A percentile compares a stretch with the other conserved stretches of the same genome.
phyloP scores from a whole-genome alignment of 2,888 invertebrate species.

The Cephus pygmeus region DNA sequence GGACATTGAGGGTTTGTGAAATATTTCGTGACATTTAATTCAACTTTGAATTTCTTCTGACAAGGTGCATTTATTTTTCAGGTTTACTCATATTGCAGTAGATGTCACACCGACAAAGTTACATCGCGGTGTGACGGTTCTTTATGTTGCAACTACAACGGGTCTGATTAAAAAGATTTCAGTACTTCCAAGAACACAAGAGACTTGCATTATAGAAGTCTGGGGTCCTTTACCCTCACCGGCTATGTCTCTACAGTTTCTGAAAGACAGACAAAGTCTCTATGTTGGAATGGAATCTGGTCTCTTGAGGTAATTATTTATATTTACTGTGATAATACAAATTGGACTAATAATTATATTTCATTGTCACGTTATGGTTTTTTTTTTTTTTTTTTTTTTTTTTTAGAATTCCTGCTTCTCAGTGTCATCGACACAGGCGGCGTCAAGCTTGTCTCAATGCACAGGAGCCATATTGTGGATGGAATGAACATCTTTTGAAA shows the following conservation, averaged over 20 bases:
- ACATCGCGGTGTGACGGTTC: slow-evolving; percentile 77
- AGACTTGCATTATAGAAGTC: slow-evolving; percentile 86
- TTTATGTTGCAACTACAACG: slow-evolving; percentile 83
- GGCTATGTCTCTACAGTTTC: slow-evolving; percentile 76
- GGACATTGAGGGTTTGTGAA: background rate
- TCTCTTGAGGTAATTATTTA: slow-evolving; percentile 44
- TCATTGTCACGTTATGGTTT: background rate
- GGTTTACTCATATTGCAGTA: slow-evolving; percentile 82
- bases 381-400: slow-evolving; percentile 8
- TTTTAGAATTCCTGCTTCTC: slow-evolving; percentile 78
- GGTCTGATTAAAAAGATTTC: slow-evolving; percentile 85
- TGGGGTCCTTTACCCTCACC: slow-evolving; percentile 78
- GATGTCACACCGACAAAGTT: slow-evolving; percentile 82
- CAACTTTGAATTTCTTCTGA: background rate
- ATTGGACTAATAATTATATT: background rate
- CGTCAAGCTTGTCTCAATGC: slow-evolving; percentile 81
- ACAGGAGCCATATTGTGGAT: slow-evolving; percentile 95
- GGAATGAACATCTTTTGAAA: slow-evolving; percentile 81
- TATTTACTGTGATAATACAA: background rate
- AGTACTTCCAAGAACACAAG: slow-evolving; percentile 75
- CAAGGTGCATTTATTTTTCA: slow-evolving; percentile 21
- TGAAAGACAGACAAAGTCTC: slow-evolving; percentile 79
- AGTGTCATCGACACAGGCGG: slow-evolving; percentile 80
- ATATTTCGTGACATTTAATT: background rate
- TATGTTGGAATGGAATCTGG: slow-evolving; percentile 58